Conservation (phyloP, 2,888 invertebrate genomes). For the Lithosia quadra region DNA sequence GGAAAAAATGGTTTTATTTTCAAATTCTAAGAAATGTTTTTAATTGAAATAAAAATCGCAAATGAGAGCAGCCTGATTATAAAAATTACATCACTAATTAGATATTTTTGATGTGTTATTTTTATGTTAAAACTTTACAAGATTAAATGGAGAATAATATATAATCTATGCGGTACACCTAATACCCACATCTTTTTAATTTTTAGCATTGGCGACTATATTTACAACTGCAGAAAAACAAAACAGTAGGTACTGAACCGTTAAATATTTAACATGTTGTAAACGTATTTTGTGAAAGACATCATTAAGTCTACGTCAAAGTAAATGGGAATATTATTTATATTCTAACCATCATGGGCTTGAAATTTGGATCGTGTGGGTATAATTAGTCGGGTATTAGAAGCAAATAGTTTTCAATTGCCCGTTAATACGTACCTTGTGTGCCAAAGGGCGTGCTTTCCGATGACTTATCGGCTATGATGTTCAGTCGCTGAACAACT, state of each 20-base stretch:
- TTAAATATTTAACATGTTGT: slow-evolving; percentile 1
- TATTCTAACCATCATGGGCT: slow-evolving; percentile 37
- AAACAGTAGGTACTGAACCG: too few species aligned
- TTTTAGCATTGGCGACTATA: too few species aligned
- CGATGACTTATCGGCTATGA: slow-evolving; percentile 77
- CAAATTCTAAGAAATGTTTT: slow-evolving; percentile 16
- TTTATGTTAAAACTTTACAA: not conserved
- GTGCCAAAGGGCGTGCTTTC: slow-evolving; percentile 82
- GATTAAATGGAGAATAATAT: not conserved
- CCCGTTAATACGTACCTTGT: slow-evolving; percentile 69
- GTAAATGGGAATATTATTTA: slow-evolving; percentile 47
- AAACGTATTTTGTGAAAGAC: slow-evolving; percentile 16
- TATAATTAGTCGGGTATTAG: slow-evolving; percentile 50
- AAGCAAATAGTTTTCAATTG: slow-evolving; percentile 35
- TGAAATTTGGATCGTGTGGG: slow-evolving; percentile 15
- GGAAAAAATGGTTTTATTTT: slow-evolving; percentile 9
- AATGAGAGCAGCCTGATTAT: not conserved
- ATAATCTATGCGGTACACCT: not conserved
- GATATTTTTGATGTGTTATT: not conserved
- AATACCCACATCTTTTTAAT: too few species aligned
- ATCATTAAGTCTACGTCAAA: slow-evolving; percentile 26
- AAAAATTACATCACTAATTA: not conserved
- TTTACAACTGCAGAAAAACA: not conserved
- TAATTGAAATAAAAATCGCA: slow-evolving; percentile 3
- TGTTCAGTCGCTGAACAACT: slow-evolving; percentile 81